phyloP scores from a whole-genome alignment of 2,113 vertebrate species.

The Pterophyllum scalare region DNA sequence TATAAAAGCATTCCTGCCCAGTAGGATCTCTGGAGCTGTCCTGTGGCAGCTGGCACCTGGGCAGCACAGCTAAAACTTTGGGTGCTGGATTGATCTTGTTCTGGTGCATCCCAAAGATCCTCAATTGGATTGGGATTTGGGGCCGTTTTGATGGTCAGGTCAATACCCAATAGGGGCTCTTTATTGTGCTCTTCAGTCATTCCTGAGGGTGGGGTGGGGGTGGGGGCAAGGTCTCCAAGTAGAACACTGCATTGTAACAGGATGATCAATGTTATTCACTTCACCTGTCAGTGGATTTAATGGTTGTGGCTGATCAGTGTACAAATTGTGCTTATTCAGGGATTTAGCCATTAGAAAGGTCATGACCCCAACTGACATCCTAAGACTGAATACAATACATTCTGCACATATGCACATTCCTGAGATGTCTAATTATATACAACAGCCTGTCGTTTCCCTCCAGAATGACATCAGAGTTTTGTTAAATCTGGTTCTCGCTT shows the following conservation, averaged over 20 bases:
- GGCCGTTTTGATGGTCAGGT: not conserved
- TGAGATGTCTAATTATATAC: not conserved
- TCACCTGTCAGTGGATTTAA: conserved; percentile 4
- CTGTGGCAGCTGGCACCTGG: not conserved
- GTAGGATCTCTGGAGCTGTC: not conserved
- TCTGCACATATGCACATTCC: not conserved
- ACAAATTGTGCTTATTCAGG: conserved; percentile 1
- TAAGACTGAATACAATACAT: not conserved
- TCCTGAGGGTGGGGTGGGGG: not conserved
- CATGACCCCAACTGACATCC: conserved; percentile 33
- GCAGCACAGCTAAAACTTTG: not conserved
- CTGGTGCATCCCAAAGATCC: not conserved
- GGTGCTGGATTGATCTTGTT: not conserved
- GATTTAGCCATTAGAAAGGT: conserved; percentile 34
- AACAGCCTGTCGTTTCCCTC: conserved; percentile 23
- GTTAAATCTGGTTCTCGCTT: conserved; percentile 40
- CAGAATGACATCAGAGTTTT: conserved; percentile 50
- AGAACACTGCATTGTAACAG: conserved; percentile 1
- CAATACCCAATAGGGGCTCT: not conserved
- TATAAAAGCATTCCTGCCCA: not conserved
- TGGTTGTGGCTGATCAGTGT: not conserved
- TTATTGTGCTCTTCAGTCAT: not conserved
- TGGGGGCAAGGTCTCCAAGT: not conserved
- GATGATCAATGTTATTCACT: not conserved
- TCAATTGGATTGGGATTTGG: not conserved